Evolutionary conservation across 2,888 invertebrate species (phyloP).

Genomic region (Trypoxylon attenuatum): DNA sequence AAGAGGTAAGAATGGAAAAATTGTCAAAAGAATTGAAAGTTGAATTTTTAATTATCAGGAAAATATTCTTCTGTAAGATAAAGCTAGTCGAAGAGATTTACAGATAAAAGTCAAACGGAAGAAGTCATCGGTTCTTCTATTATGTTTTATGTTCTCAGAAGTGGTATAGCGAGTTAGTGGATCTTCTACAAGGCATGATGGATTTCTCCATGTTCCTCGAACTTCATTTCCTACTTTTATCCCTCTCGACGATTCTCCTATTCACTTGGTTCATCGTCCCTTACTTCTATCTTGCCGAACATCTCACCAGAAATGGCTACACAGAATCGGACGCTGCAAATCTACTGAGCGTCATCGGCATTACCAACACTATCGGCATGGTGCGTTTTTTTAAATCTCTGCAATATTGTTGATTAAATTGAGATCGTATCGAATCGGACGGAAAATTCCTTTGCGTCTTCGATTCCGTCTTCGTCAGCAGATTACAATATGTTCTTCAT

Average conservation of each 20-base stretch:
- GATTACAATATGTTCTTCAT: too few relatives aligned
- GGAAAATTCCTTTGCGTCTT: too few relatives aligned
- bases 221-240: conserved; percentile 86
- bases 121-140: too few relatives aligned
- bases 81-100: too few relatives aligned
- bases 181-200: conserved; percentile 83
- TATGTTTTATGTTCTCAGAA: conserved; percentile 77
- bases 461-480: too few relatives aligned
- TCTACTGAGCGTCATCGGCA: conserved; percentile 90
- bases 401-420: not conserved
- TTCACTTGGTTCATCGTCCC: conserved; percentile 97
- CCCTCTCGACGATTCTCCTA: conserved; percentile 89
- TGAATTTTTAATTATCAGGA: too few relatives aligned
- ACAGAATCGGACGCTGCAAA: conserved; percentile 84
- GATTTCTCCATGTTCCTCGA: conserved; percentile 88
- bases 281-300: conserved; percentile 94
- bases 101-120: too few relatives aligned
- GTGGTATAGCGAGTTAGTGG: conserved; percentile 82
- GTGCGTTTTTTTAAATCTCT: conserved; percentile 74
- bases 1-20: conserved; percentile 78
- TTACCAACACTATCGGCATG: conserved; percentile 94
- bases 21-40: too few relatives aligned
- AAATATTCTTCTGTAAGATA: too few relatives aligned
- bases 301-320: conserved; percentile 83
- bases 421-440: too few relatives aligned